Percentiles rank a stretch among this genome's conserved stretches.
These are phyloP conservation scores for Homarus americanus DNA, from an alignment of 1,140 invertebrate genomes.

Conservation along the genomic window DNA sequence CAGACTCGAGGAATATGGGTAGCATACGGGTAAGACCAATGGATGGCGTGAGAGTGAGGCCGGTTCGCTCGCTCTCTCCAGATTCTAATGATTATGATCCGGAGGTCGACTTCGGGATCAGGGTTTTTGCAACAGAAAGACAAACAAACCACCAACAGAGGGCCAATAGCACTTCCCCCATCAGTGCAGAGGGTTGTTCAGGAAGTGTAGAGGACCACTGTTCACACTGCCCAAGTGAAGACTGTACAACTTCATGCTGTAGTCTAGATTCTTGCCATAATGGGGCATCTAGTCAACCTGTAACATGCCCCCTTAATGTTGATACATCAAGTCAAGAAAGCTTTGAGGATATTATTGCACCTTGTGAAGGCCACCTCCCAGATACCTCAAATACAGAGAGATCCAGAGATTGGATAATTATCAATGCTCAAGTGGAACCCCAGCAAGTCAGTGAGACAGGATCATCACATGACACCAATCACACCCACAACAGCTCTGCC, in stretches of 20 bases:
- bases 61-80: not conserved
- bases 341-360: conserved; percentile 9
- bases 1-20: conserved; percentile 1
- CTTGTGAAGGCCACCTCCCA: conserved; percentile 1
- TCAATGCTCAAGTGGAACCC: not conserved
- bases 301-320: not conserved
- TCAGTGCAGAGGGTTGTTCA: conserved; percentile 19
- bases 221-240: conserved; percentile 53
- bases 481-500: not conserved
- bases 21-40: conserved; percentile 53
- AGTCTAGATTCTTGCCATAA: conserved; percentile 57
- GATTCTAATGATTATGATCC: conserved; percentile 29
- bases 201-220: conserved; percentile 31
- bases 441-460: not conserved
- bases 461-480: not conserved
- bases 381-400: not conserved
- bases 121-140: conserved; percentile 46
- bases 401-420: not conserved
- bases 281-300: conserved; percentile 30
- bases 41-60: conserved; percentile 43
- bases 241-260: conserved; percentile 52
- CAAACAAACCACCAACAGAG: not conserved
- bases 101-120: conserved; percentile 43
- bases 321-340: not conserved
- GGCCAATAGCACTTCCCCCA: conserved; percentile 31